phyloP scores from a whole-genome alignment of 2,888 invertebrate species.

The Hydrotaea diabolus region DNA sequence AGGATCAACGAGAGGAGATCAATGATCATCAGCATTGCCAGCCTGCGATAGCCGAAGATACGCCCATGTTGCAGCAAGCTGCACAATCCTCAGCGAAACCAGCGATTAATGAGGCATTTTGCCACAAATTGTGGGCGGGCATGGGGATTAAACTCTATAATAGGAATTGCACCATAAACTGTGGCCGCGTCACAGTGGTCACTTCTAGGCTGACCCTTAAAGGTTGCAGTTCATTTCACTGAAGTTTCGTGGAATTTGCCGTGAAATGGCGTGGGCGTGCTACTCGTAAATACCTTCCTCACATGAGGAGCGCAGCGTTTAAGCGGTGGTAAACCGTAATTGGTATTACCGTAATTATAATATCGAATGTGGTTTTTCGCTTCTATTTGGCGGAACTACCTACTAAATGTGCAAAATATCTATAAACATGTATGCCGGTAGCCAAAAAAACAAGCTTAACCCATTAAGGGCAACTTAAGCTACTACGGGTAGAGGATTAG shows the following conservation, averaged over 20 bases:
- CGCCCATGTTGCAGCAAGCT: too few species aligned
- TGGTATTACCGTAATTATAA: conserved; percentile 76
- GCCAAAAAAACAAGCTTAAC: background rate
- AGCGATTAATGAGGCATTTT: conserved; percentile 55
- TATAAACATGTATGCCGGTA: background rate
- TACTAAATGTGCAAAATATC: conserved; percentile 26
- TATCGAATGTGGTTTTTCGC: conserved; percentile 60
- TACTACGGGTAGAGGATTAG: too few species aligned
- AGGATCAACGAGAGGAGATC: background rate
- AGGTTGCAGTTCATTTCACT: background rate
- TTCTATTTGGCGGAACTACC: conserved; percentile 28
- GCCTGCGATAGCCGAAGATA: background rate
- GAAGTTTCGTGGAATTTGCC: conserved; percentile 2
- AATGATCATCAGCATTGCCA: background rate
- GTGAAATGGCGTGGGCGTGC: conserved; percentile 46
- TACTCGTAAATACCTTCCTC: conserved; percentile 15
- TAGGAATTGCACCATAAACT: conserved; percentile 57
- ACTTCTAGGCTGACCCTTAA: background rate
- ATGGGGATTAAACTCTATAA: conserved; percentile 22
- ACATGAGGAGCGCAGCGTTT: background rate
- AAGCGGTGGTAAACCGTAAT: conserved; percentile 67
- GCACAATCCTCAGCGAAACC: background rate
- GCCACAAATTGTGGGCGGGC: conserved; percentile 53
- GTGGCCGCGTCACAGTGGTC: conserved; percentile 11
- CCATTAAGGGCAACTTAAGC: background rate